Conservation (phyloP, 2,113 vertebrate genomes). For the Otis tarda region DNA sequence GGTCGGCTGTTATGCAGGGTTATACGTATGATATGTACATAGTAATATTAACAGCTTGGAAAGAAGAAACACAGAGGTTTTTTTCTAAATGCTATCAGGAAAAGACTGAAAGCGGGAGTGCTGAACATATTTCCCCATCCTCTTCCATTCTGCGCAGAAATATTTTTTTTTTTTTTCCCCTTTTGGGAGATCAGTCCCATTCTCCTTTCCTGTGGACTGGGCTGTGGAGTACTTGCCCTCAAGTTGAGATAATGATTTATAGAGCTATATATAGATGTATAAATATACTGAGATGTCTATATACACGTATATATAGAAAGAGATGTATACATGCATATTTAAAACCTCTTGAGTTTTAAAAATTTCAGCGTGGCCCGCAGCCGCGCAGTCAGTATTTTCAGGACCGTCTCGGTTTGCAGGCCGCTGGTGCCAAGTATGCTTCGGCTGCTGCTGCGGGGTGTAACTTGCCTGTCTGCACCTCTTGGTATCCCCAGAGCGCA, state of each 20-base stretch:
- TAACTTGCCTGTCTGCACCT: not conserved
- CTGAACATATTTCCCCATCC: not conserved
- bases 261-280: not conserved
- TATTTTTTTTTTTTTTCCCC: not conserved
- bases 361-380: not conserved
- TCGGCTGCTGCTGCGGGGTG: not conserved
- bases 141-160: not conserved
- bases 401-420: not conserved
- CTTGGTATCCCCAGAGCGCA: rapidly evolving
- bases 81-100: not conserved
- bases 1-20: not conserved
- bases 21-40: rapidly evolving
- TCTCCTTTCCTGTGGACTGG: not conserved
- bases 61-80: not conserved
- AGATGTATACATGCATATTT: not conserved
- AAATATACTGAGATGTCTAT: not conserved
- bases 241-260: not conserved
- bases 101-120: not conserved
- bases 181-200: not conserved
- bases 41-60: not conserved
- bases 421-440: not conserved
- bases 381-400: not conserved
- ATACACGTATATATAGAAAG: not conserved
- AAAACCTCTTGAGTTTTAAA: not conserved
- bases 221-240: not conserved